Evolutionary conservation across 1,140 invertebrate species (phyloP).

Genomic region (Drosophila paulistorum): DNA sequence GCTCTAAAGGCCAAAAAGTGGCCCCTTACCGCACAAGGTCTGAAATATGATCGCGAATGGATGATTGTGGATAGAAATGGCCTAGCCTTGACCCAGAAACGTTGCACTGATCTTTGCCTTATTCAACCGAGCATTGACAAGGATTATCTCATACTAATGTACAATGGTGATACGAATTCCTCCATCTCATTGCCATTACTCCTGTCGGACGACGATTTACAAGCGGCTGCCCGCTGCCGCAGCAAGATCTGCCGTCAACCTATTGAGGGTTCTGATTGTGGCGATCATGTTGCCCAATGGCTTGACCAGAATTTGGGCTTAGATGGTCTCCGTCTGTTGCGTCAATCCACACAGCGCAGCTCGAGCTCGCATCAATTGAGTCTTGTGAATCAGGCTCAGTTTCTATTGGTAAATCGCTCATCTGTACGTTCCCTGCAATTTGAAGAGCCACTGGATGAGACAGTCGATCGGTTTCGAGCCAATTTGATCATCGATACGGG

Average conservation of each 20-base stretch:
- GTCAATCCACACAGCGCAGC: conserved; percentile 84
- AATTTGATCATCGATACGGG: conserved; percentile 87
- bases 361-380: conserved; percentile 83
- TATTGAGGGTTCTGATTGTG: conserved; percentile 92
- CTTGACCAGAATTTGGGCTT: conserved; percentile 87
- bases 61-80: conserved; percentile 93
- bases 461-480: conserved; percentile 87
- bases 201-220: conserved; percentile 20
- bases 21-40: conserved; percentile 88
- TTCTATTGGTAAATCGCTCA: conserved; percentile 90
- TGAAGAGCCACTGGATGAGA: conserved; percentile 85
- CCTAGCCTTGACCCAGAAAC: conserved; percentile 94
- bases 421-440: conserved; percentile 88
- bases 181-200: conserved; percentile 45
- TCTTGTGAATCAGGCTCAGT: conserved; percentile 94
- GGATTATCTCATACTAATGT: conserved; percentile 87
- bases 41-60: conserved; percentile 96
- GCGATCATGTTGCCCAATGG: conserved; percentile 90
- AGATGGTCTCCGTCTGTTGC: conserved; percentile 88
- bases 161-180: conserved; percentile 61
- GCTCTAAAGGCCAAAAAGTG: conserved; percentile 89
- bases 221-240: conserved; percentile 84
- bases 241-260: conserved; percentile 94
- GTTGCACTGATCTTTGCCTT: conserved; percentile 90
- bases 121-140: conserved; percentile 88